Evolutionary conservation across 2,113 vertebrate species (phyloP).

Genomic region (Osmerus mordax): DNA sequence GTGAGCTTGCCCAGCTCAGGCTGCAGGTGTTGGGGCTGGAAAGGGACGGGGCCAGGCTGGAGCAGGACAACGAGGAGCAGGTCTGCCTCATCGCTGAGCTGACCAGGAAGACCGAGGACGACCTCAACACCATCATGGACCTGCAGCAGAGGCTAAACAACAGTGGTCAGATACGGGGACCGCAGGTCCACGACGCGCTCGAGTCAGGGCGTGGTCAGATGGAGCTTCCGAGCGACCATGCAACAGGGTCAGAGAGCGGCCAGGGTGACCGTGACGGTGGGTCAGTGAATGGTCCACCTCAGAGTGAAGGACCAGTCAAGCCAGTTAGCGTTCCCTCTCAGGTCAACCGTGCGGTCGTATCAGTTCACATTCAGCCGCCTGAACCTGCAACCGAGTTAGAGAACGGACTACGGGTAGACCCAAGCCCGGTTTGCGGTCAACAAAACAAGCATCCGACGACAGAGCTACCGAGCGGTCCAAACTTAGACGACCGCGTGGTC

Average conservation of each 20-base stretch:
- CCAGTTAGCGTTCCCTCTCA: not conserved
- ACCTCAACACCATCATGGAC: slow-evolving; percentile 65
- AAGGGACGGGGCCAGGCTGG: not conserved
- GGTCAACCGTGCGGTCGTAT: too few relatives aligned
- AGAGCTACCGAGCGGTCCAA: slow-evolving; percentile 17
- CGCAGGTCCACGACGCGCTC: not conserved
- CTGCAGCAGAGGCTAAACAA: slow-evolving; percentile 45
- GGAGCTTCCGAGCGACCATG: slow-evolving; percentile 8
- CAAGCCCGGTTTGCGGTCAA: not conserved
- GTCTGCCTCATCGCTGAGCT: slow-evolving; percentile 48
- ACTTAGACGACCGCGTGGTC: slow-evolving; percentile 12
- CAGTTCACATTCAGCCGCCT: too few relatives aligned
- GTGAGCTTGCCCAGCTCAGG: slow-evolving; percentile 18
- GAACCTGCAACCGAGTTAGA: not conserved
- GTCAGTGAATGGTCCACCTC: too few relatives aligned
- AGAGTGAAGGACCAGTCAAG: too few relatives aligned
- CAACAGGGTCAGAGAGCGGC: not conserved
- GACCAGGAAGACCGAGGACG: slow-evolving; percentile 52
- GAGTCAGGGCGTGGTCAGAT: not conserved
- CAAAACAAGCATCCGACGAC: slow-evolving; percentile 17
- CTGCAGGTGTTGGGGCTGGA: slow-evolving; percentile 16
- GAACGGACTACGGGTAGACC: not conserved
- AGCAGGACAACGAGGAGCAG: slow-evolving; percentile 43
- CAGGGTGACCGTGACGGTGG: too few relatives aligned
- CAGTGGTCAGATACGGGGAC: not conserved